Percentiles rank a stretch among this genome's conserved stretches.
phyloP scores from a whole-genome alignment of 92 coral and sea anemone genomes.

The Anthopleura xanthogrammica region DNA sequence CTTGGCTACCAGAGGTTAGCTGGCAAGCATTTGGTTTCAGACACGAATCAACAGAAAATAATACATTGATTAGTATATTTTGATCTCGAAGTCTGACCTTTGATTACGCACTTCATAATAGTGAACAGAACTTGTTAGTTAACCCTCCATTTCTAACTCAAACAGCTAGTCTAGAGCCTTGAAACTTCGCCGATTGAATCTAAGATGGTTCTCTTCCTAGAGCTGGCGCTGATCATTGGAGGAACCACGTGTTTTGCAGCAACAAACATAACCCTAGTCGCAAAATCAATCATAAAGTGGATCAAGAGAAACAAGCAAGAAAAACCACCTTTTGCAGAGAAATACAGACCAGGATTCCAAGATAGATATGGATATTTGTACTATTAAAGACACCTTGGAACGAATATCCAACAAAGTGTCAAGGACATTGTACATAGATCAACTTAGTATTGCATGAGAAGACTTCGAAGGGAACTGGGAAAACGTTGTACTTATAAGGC shows the following conservation, averaged over 20 bases:
- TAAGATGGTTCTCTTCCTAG: conserved; percentile 23
- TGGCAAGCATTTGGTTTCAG: neutral
- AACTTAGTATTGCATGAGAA: neutral
- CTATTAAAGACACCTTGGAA: neutral
- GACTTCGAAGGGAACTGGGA: too few species aligned
- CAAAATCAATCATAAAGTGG: conserved; percentile 18
- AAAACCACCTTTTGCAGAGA: neutral
- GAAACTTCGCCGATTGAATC: too few species aligned
- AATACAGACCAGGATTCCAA: conserved; percentile 19
- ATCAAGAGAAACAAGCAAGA: neutral
- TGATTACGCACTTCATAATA: neutral
- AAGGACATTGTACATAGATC: neutral
- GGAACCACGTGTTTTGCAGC: conserved; percentile 29
- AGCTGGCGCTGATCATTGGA: neutral
- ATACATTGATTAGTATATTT: neutral
- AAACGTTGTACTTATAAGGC: too few species aligned
- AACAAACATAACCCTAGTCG: conserved; percentile 1
- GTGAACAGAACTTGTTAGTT: neutral
- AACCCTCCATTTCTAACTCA: neutral
- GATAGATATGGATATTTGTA: conserved; percentile 11
- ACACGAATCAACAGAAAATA: neutral
- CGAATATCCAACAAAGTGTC: neutral
- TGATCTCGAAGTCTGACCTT: neutral
- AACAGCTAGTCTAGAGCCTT: too few species aligned
- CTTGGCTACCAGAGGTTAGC: neutral